Evolutionary conservation across 1,140 invertebrate species (phyloP).

Genomic region (Chlorops oryzae): DNA sequence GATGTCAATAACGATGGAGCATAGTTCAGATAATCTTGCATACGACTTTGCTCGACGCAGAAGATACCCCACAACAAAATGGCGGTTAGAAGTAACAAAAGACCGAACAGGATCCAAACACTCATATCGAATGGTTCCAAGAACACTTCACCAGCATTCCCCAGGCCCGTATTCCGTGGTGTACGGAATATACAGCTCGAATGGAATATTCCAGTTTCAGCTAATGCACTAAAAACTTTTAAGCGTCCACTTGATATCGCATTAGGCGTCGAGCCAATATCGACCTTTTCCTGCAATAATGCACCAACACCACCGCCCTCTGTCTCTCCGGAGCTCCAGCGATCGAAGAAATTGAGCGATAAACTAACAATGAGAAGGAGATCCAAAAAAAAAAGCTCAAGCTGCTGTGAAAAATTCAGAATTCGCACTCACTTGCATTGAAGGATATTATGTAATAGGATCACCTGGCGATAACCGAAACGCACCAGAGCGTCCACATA

Average conservation of each 20-base stretch:
- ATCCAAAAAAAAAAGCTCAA: too few relatives aligned
- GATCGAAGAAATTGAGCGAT: not conserved
- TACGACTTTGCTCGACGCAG: conserved; percentile 24
- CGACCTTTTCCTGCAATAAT: conserved; percentile 23
- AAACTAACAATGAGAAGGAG: too few relatives aligned
- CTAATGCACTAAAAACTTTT: conserved; percentile 23
- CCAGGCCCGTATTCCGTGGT: conserved; percentile 33
- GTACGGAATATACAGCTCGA: conserved; percentile 40
- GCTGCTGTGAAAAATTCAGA: too few relatives aligned
- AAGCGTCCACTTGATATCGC: conserved; percentile 25
- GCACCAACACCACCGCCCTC: conserved; percentile 28
- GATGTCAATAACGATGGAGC: conserved; percentile 32
- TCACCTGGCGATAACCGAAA: conserved; percentile 7
- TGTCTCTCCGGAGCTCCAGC: conserved; percentile 29
- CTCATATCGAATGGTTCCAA: conserved; percentile 30
- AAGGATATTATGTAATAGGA: conserved; percentile 10
- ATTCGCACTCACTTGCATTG: conserved; percentile 18
- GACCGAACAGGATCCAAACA: conserved; percentile 33
- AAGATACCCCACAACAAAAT: conserved; percentile 33
- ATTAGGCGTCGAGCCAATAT: conserved; percentile 27
- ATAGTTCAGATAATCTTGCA: conserved; percentile 21
- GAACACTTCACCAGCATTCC: conserved; percentile 31
- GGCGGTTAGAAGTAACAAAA: conserved; percentile 19
- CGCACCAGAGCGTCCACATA: conserved; percentile 7
- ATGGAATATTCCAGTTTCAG: conserved; percentile 30